Evolutionary conservation across 2,888 invertebrate species (phyloP), one percentile per base, ranked within the genome.

Genomic region (Cheilosia pagana): DNA sequence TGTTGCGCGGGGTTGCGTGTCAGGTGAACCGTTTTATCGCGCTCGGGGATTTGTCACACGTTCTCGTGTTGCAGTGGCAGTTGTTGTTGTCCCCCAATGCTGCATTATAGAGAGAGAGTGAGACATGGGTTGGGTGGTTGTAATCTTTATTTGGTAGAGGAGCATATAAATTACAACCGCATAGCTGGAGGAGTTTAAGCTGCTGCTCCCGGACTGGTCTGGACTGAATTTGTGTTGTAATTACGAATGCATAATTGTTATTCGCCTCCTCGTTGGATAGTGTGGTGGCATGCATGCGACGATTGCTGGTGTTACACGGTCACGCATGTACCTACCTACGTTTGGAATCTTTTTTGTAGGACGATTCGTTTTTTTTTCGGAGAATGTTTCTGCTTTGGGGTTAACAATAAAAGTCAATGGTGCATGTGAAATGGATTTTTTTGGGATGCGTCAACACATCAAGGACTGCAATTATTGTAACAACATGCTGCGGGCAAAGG

Each of bases 61-160:
- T 87, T 77, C 87, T 88, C 89, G 88, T 90, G 89, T 83, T 41
- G 65, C 63, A 74, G 86, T 87, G 82, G 12, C 25, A 72, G 62
- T 71, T 57, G 45, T 60, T 53, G 76, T 78, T 35, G 12, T 35
- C 12, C 87, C 87, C 87, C 88, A 87, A 87, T 86, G 87, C 41
- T 75, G 60, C 67, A 8, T 8, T 12, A 35, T 12, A 35, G 35
- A 12, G 8, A 8, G 12, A 35, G 35, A 35, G 12, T 1, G 12
- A 35, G 35, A 35, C 88, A 86, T 87, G 83, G 25, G 53, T 23
- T 70, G 35, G 70, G 23, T 35, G 50, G 10, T 50, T 48, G 48
- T 35, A 35, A 35, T n/a, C 57, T 53, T 21, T 50, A 55, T 21
- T 35, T 31, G 72, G 35, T 28, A 67, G 35, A 39, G 70, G 28